Base-by-base conservation (phyloP, 2,797 vertebrate genomes). In the Phrynocephalus forsythii region DNA sequence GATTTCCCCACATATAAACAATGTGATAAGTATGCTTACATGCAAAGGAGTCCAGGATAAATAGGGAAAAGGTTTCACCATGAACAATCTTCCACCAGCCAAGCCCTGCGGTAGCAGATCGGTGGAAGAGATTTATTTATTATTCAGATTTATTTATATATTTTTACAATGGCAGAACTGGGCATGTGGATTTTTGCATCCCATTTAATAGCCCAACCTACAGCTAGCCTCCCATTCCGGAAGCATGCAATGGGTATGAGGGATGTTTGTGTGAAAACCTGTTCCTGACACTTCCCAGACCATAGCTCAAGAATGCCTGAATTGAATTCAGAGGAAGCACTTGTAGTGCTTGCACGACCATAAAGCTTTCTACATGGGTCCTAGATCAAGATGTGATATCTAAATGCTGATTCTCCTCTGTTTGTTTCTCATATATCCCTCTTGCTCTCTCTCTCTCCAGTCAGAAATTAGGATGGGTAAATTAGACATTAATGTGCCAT, bases 1-100 rank as follows among this genome's bases (percentile, higher is more conserved):
- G 28, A 73, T 92, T 22, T 38, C 63, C 26, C 90, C 79, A 78
- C 50, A 56, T 44, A 22, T 63, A 82, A 50, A 67, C 78, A 79
- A 85, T 18, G 79, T 79, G 50, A 75, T 78, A 75, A 30, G 56
- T 33, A 13, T 6, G 18, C 60, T 63, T 38, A 30, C 44, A 69
- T 26, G 1, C 68, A 83, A 28, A 83, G 18, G 50, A 79, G n/a
- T 30, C 16, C 30, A 8, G 20, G 15, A 56, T 56, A 56, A 56
- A 13, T 4, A 16, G 30, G 30, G 30, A 13, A 28, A 66, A 60
- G 3, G 6, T 13, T 24, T 18, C 56, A 60, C 33, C 3, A 30
- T 18, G 30, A 20, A 33, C n/a, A 56, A 66, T 75, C 56, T 15
- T 44, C 38, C 38, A 13, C 6, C 63, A 38, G 50, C 71, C 38